A percentile compares a stretch with the other conserved stretches of the same genome.
phyloP scores from a whole-genome alignment of 2,797 vertebrate genomes.

The Lemur catta region DNA sequence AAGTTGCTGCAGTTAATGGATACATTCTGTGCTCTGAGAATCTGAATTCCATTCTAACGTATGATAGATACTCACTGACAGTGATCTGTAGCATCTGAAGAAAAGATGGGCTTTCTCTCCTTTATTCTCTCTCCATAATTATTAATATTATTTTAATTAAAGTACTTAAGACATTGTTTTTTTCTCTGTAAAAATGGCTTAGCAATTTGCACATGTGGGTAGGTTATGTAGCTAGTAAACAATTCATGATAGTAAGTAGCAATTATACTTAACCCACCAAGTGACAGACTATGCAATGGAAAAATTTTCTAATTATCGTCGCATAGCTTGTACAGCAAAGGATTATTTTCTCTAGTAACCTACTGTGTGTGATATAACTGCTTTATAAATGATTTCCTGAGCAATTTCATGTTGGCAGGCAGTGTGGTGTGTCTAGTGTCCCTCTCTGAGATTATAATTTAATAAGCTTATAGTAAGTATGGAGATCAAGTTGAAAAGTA shows the following conservation, averaged over 20 bases:
- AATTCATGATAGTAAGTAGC: conserved; percentile 56
- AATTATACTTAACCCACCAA: conserved; percentile 57
- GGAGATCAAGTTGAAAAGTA: conserved; percentile 39
- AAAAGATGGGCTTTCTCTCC: conserved; percentile 69
- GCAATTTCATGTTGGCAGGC: conserved; percentile 52
- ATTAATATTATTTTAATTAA: conserved; percentile 66
- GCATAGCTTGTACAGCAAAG: conserved; percentile 41
- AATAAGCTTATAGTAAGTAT: conserved; percentile 40
- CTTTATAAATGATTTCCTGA: conserved; percentile 47
- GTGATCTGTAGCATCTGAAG: conserved; percentile 40
- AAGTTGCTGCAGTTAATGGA: conserved; percentile 46
- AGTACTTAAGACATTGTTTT: conserved; percentile 63
- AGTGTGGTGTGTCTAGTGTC: background rate
- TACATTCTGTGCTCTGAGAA: conserved; percentile 50
- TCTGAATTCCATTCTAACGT: conserved; percentile 36
- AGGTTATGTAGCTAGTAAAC: conserved; percentile 61
- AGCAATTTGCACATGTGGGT: conserved; percentile 62
- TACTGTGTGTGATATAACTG: conserved; percentile 22
- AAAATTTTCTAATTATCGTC: conserved; percentile 53
- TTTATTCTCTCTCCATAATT: conserved; percentile 47
- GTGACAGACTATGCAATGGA: conserved; percentile 64
- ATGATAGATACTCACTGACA: conserved; percentile 48
- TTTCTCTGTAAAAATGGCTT: conserved; percentile 57
- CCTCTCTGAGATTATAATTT: conserved; percentile 45
- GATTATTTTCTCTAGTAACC: conserved; percentile 59